Conservation (phyloP, 2,797 vertebrate species). For the Thaleichthys pacificus region DNA sequence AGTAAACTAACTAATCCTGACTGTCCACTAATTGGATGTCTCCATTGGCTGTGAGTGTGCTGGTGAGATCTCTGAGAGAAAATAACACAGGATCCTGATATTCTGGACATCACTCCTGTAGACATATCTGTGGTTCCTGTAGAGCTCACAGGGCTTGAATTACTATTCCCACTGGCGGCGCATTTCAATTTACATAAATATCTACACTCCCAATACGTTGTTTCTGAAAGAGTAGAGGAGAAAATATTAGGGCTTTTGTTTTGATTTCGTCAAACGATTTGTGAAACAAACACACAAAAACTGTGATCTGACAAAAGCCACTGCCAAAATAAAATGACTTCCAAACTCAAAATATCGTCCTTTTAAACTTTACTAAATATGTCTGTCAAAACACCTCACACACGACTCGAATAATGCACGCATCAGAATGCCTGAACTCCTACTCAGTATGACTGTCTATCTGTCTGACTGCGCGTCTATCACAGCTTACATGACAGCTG, state of each 20-base stretch:
- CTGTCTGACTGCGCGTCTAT: constrained; percentile 53
- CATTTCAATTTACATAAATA: neutral
- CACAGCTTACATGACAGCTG: constrained; percentile 65
- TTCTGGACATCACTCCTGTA: neutral
- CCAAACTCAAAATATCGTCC: too few relatives aligned
- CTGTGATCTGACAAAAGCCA: neutral
- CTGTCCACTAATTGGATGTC: constrained; percentile 70
- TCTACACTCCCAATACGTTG: neutral
- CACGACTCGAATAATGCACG: constrained; percentile 37
- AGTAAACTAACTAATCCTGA: constrained; percentile 65
- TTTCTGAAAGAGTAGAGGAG: neutral
- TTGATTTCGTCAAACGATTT: neutral
- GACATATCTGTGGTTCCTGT: neutral
- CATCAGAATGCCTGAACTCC: constrained; percentile 65
- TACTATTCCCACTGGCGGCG: neutral
- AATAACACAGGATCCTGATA: constrained; percentile 31
- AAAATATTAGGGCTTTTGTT: neutral
- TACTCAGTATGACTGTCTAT: constrained; percentile 61
- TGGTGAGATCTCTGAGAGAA: constrained; percentile 39
- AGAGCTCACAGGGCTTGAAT: neutral
- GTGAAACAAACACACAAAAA: constrained; percentile 23
- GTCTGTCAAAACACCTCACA: constrained; percentile 48
- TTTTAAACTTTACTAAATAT: constrained; percentile 1
- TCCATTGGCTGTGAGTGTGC: constrained; percentile 51
- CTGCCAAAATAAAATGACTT: neutral